Evolutionary conservation across 2,888 invertebrate genomes (phyloP).

Genomic region (Euspilapteryx auroguttella): DNA sequence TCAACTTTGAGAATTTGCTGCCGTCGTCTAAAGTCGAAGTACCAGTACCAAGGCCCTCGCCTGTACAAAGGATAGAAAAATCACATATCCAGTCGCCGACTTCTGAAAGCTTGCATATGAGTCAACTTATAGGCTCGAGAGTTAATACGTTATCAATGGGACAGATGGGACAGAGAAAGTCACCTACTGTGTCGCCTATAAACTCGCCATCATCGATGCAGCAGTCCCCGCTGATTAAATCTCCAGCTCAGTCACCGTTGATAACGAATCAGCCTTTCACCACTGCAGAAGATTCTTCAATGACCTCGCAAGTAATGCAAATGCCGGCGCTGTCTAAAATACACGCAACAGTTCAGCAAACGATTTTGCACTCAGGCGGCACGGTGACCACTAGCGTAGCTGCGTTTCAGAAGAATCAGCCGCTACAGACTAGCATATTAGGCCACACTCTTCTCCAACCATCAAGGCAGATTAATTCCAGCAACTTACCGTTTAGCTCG

Average conservation of each 20-base stretch:
- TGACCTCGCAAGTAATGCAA: conserved; percentile 46
- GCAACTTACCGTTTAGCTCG: conserved; percentile 32
- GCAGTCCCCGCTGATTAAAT: conserved; percentile 38
- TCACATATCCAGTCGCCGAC: conserved; percentile 18
- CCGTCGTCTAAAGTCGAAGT: conserved; percentile 56
- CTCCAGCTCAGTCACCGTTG: conserved; percentile 40
- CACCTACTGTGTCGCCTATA: conserved; percentile 46
- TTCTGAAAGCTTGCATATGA: conserved; percentile 31
- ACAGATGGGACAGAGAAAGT: conserved; percentile 40
- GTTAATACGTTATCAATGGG: conserved; percentile 39
- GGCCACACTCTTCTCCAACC: conserved; percentile 50
- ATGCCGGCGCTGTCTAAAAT: conserved; percentile 55
- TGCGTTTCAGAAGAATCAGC: conserved; percentile 32
- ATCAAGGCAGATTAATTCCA: conserved; percentile 34
- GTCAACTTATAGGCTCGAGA: conserved; percentile 36
- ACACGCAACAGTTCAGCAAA: conserved; percentile 21
- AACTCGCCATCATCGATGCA: conserved; percentile 37
- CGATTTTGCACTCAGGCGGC: conserved; percentile 39
- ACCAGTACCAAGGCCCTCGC: conserved; percentile 31
- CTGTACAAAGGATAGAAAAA: conserved; percentile 37
- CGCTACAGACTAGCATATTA: conserved; percentile 44
- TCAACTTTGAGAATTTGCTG: conserved; percentile 50
- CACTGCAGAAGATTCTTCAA: conserved; percentile 23
- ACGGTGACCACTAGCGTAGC: conserved; percentile 38
- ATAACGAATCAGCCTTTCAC: conserved; percentile 27